Base-by-base conservation (phyloP, 2,888 invertebrate genomes). In the Sepiola atlantica region DNA sequence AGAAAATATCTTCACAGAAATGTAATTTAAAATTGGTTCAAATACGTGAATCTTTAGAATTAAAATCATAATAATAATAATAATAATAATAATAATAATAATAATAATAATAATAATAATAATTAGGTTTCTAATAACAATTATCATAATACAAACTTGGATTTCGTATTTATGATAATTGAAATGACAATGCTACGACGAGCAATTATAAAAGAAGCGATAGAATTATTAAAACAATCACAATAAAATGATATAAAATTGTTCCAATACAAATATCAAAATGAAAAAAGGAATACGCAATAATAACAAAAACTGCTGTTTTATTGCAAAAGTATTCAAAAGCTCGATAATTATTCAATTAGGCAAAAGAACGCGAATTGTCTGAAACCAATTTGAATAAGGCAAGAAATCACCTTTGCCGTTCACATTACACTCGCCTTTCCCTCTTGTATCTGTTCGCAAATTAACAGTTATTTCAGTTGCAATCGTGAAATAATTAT, bases 391-490 rank as follows among this genome's bases (percentile, higher is more conserved):
- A 77, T 77, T 77, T 77, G 77, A 28, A 77, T 77, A 28, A 77
- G 28, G n/a, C 77, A 77, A 77, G 77, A 77, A 77, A 77, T 77
- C 77, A 77, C 77, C 77, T 77, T n/a, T 77, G 28, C 77, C 77
- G 77, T 77, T 28, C 24, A 77, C 77, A 77, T 77, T 77, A 28
- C n/a, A n/a, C 28, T 12, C 28, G 28, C n/a, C 77, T 77, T 28
- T 28, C n/a, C 8, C 77, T 28, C 28, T 18, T 16, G n/a, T 77
- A 77, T 77, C 77, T 14, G 77, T 21, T 77, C n/a, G n/a, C 77
- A 77, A 77, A 77, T 77, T 77, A 77, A 77, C 77, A 77, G 77
- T 77, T 77, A 77, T 77, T 77, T 77, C 77, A n/a, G 77, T 77
- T n/a, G 77, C 77, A 77, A 77, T 77, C 77, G 77, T 10, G 77